Percentiles rank a stretch among this genome's conserved stretches.
Conservation (phyloP, 2,888 invertebrate species). For the Plebejus argus region DNA sequence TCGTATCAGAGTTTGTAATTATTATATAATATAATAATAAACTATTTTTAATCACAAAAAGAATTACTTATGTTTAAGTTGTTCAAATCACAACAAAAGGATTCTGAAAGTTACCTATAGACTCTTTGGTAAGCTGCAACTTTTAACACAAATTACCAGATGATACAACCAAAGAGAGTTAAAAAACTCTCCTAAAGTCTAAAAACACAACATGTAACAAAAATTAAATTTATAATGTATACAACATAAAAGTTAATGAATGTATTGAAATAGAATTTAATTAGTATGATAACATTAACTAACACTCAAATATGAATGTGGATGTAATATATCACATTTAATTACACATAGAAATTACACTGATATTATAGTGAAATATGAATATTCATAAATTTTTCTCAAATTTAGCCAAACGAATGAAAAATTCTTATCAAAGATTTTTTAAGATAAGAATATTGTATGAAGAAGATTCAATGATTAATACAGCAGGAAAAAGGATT, state of each 20-base stretch:
- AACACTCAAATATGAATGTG: not conserved
- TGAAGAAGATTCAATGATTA: constrained; percentile 11
- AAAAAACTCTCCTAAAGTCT: not conserved
- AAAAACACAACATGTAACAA: no score
- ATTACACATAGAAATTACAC: not conserved
- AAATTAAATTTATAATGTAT: not conserved
- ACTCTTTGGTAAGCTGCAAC: no score
- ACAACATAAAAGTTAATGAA: not conserved
- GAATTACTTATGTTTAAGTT: no score
- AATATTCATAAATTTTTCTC: not conserved
- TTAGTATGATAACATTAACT: not conserved
- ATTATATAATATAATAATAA: no score
- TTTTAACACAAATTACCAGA: no score
- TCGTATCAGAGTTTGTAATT: no score
- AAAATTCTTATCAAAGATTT: not conserved
- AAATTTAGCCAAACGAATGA: not conserved
- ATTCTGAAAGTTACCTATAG: no score
- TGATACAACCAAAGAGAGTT: no score
- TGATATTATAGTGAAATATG: not conserved
- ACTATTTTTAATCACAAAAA: no score
- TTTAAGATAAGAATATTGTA: not conserved
- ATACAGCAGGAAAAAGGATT: not conserved
- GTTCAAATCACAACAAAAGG: no score
- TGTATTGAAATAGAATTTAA: not conserved
- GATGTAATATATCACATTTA: not conserved